Percentiles rank a stretch among this genome's conserved stretches.
phyloP scores from a whole-genome alignment of 2,888 invertebrate genomes.

The Trilocha varians region DNA sequence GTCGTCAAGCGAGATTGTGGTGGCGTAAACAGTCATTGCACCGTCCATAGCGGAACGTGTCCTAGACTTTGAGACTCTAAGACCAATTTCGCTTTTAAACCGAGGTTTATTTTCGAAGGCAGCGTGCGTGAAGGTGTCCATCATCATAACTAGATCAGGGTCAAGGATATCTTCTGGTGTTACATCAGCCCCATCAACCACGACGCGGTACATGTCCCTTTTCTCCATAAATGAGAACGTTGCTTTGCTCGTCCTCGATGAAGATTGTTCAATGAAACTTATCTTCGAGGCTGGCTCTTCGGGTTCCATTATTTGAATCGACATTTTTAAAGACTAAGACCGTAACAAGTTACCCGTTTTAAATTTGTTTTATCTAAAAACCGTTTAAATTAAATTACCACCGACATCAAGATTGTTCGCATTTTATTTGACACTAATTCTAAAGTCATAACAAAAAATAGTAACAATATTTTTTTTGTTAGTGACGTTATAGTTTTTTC shows the following conservation, averaged over 20 bases:
- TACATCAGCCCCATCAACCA: slow-evolving; percentile 32
- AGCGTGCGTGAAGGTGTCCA: slow-evolving; percentile 43
- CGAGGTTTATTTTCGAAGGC: slow-evolving; percentile 42
- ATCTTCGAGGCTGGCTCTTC: slow-evolving; percentile 8
- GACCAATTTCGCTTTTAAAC: slow-evolving; percentile 29
- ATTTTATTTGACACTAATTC: no score
- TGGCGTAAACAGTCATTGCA: slow-evolving; percentile 56
- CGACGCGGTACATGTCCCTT: slow-evolving; percentile 32
- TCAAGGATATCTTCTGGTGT: slow-evolving; percentile 51
- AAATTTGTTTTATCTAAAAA: no score
- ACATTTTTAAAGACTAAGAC: background rate
- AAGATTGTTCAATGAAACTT: slow-evolving; percentile 19
- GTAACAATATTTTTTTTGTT: no score
- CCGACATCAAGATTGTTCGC: no score
- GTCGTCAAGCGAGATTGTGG: slow-evolving; percentile 67
- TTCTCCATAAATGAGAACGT: slow-evolving; percentile 40
- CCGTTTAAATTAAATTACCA: no score
- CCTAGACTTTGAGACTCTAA: slow-evolving; percentile 28
- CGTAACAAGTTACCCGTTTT: background rate
- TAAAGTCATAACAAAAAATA: no score
- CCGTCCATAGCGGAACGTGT: slow-evolving; percentile 26
- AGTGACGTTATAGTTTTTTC: no score
- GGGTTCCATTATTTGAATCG: background rate
- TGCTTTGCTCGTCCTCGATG: slow-evolving; percentile 22
- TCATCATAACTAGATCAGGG: slow-evolving; percentile 38